phyloP scores from a whole-genome alignment of 2,888 invertebrate genomes.

The Allolobophora icterica region DNA sequence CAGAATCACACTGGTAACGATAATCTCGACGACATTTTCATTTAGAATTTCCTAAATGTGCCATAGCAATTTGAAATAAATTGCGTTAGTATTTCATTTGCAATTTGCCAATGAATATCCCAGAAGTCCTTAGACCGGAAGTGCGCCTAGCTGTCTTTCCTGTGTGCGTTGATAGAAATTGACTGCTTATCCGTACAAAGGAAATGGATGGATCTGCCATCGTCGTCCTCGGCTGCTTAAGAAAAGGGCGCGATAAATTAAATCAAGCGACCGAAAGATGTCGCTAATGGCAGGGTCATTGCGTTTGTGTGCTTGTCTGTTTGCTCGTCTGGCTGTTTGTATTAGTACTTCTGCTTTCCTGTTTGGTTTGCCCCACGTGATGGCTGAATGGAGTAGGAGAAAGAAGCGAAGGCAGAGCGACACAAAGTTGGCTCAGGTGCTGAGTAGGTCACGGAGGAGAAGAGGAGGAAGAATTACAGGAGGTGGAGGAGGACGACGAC shows the following conservation, averaged over 20 bases:
- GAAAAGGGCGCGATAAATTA: constrained; percentile 3
- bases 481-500: not conserved
- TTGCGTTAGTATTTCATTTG: not conserved
- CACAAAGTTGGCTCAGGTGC: not conserved
- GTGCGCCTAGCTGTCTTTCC: not conserved
- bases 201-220: not conserved
- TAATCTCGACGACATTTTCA: not conserved
- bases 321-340: not conserved
- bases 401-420: not conserved
- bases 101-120: not conserved
- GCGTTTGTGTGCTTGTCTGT: not conserved
- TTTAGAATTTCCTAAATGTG: not conserved
- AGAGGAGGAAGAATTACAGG: not conserved
- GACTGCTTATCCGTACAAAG: not conserved
- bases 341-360: not conserved
- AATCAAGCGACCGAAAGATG: constrained; percentile 17
- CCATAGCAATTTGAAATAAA: not conserved
- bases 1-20: too few species aligned
- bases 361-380: not conserved
- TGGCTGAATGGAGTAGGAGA: not conserved
- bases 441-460: not conserved
- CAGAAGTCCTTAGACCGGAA: not conserved
- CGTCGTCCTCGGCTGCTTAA: not conserved
- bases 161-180: not conserved
- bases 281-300: not conserved